Evolutionary conservation across 1,140 invertebrate species (phyloP), one percentile per base, ranked within the genome.

Genomic region (Euura saliciscinereae): DNA sequence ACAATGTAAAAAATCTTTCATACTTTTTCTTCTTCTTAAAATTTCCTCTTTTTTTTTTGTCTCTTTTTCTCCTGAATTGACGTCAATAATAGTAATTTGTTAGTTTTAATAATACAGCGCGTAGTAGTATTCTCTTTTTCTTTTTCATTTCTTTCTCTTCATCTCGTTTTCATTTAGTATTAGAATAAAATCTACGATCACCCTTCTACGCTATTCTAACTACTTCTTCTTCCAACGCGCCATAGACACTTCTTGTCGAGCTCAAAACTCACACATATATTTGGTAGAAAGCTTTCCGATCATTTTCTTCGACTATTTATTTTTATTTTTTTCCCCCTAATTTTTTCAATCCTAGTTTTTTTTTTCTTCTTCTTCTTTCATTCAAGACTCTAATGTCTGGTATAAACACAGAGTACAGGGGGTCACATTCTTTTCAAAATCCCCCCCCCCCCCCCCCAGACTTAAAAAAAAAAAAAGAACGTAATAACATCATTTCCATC

Each of bases 1-100:
- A 86, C 84, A 86, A 83, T 86, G 85, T 86, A 86, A 85, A 85
- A 59, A 86, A 85, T 85, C 84, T 86, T 86, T 85, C 84, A 85
- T 85, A 84, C 81, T 85, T 84, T 84, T 28, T 0, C 28, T 28
- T 28, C 28, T 28, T 28, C 28, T 28, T 28, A 28, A 28, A 28
- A 28, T 28, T 28, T 28, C 28, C 0, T 28, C 28, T 28, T 28
- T 28, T 28, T 28, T 28, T 28, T 28, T 28, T 28, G 28, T 28
- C 28, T 28, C 28, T 28, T 28, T 28, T 28, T 28, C 28, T 28
- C 1, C 28, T 28, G 28, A 84, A 81, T 84, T 85, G 82, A 81
- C 77, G 80, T 86, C 80, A 85, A 86, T 85, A 85, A 85, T 85
- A 85, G 83, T 84, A 84, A 85, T 84, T 28, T 78, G 82, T 84